Evolutionary conservation across 1,140 invertebrate genomes (phyloP), one percentile per base, ranked within the genome.

Genomic region (Pararge aegeria): DNA sequence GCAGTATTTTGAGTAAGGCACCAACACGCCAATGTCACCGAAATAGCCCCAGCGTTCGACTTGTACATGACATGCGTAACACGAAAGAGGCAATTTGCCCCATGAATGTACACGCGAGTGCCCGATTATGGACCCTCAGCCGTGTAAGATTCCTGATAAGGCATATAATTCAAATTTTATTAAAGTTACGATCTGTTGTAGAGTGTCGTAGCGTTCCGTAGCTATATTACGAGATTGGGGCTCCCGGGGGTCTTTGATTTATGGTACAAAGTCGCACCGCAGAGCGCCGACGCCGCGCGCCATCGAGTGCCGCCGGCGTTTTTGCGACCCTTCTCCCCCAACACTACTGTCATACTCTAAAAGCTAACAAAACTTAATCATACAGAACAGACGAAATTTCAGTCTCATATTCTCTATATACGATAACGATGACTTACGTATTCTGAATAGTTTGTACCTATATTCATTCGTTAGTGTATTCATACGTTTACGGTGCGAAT

Each of bases 201-300:
- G 62, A 78, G 61, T 70, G 63, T 61, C 64, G 66, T 66, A 74
- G 55, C 62, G 61, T 51, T 71, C 55, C 68, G 67, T 70, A 67
- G 71, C 68, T 70, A 64, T 72, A 68, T 76, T 69, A 70, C 66
- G 69, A 59, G 69, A 69, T 71, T 61, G 50, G 66, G 67, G 64
- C 70, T 74, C 78, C 71, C 82, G 75, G 78, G 77, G 76, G 76
- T 68, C 76, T 80, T 82, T 88, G 85, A 86, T 86, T 86, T 86
- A 88, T 86, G 75, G 75, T 67, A 68, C 67, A 68, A 80, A 84
- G 80, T 81, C 77, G 75, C 73, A 71, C 70, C 71, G 71, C 62
- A 67, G 51, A 67, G 68, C 68, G 67, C 59, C 68, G 69, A 68
- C 68, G 70, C 73, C 71, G 74, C 71, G 55, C 76, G 74, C 77